Conservation (phyloP, 2,888 invertebrate species). For the Eristalis intricaria region DNA sequence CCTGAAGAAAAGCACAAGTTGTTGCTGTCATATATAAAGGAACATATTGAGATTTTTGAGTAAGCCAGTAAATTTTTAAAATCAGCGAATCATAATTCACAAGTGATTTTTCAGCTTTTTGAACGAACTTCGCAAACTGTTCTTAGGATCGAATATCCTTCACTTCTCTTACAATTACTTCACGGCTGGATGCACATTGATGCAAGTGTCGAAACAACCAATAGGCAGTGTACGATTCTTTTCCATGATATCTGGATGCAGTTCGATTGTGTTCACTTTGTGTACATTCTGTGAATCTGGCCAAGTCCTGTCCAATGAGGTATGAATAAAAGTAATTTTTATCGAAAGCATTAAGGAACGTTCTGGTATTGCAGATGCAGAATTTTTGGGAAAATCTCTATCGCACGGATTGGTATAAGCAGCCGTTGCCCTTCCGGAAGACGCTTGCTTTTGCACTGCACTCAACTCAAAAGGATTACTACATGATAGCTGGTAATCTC, state of each 20-base stretch:
- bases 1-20: background rate
- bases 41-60: constrained; percentile 37
- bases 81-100: background rate
- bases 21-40: constrained; percentile 12
- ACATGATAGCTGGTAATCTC: constrained; percentile 26
- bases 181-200: constrained; percentile 42
- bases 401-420: constrained; percentile 33
- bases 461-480: constrained; percentile 31
- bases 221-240: constrained; percentile 36
- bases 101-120: constrained; percentile 14
- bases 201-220: constrained; percentile 42
- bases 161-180: constrained; percentile 49
- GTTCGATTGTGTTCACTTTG: constrained; percentile 33
- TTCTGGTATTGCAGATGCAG: constrained; percentile 11
- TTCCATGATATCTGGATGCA: constrained; percentile 49
- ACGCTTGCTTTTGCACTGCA: constrained; percentile 12
- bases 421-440: constrained; percentile 7
- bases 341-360: background rate
- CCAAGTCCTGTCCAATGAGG: constrained; percentile 43
- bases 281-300: constrained; percentile 50
- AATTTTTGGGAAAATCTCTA: constrained; percentile 42
- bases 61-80: background rate
- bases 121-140: constrained; percentile 32
- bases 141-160: constrained; percentile 23
- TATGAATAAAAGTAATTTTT: background rate